A percentile compares a stretch with the other conserved stretches of the same genome.
phyloP scores from a whole-genome alignment of 1,140 invertebrate genomes.

The Chironomus striatipennis region DNA sequence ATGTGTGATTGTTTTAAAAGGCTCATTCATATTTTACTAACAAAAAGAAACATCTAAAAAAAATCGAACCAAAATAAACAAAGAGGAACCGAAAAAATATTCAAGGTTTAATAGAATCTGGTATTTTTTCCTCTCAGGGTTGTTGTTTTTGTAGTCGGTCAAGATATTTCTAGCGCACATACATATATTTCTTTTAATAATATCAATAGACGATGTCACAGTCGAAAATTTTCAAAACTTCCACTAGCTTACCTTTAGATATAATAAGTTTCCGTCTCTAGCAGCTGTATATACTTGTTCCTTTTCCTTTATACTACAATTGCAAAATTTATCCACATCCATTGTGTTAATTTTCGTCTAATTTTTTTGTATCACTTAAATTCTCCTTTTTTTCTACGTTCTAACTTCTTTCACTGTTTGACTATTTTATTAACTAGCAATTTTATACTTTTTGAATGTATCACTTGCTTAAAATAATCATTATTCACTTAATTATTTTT shows the following conservation, averaged over 20 bases:
- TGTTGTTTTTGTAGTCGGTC: not conserved
- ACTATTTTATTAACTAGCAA: not conserved
- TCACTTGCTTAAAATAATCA: not conserved
- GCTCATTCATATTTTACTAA: not conserved
- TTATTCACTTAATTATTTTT: not conserved
- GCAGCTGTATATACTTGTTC: conserved; percentile 35
- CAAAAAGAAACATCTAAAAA: conserved; percentile 3
- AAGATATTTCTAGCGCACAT: not conserved
- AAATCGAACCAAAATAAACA: conserved; percentile 3
- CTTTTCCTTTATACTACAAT: not conserved
- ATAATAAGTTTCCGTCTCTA: conserved; percentile 36
- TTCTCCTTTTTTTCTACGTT: not conserved
- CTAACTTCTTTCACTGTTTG: conserved; percentile 6
- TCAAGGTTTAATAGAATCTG: not conserved
- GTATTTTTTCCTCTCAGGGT: not conserved
- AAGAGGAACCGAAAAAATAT: conserved; percentile 6
- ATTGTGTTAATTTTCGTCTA: not conserved
- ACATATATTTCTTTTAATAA: too few species aligned
- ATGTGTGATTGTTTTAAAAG: too few species aligned
- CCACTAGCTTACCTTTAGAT: conserved; percentile 34
- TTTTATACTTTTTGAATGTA: not conserved
- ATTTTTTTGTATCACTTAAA: not conserved
- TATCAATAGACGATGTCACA: too few species aligned
- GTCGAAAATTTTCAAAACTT: not conserved
- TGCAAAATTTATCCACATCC: not conserved